phyloP scores from a whole-genome alignment of 2,113 vertebrate genomes.

The Bambusicola thoracicus region DNA sequence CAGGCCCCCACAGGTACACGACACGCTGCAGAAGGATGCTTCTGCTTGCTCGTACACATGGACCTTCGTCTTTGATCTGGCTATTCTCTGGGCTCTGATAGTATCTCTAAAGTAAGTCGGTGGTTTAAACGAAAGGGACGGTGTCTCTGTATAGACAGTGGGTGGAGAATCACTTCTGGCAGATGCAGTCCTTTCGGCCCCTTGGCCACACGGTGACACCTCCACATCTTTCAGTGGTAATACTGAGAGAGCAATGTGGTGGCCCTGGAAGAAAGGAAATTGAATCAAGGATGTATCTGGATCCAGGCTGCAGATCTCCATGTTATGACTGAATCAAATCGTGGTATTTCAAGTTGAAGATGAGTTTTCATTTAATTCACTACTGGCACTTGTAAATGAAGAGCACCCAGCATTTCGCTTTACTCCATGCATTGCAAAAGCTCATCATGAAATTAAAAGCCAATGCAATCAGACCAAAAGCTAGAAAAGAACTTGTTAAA shows the following conservation, averaged over 20 bases:
- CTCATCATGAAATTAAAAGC: background rate
- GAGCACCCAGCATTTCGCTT: background rate
- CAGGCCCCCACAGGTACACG: background rate
- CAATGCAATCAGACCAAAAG: slow-evolving; percentile 4
- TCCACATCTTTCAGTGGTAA: background rate
- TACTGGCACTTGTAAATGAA: background rate
- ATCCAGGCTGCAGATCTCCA: background rate
- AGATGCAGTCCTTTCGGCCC: background rate
- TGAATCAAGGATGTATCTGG: background rate
- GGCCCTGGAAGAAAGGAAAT: background rate
- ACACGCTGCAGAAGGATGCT: background rate
- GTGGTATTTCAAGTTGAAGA: background rate
- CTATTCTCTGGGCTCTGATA: slow-evolving; percentile 8
- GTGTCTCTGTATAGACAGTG: background rate
- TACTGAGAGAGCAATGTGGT: background rate
- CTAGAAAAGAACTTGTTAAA: background rate
- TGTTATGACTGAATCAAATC: background rate
- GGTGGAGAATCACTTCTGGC: background rate
- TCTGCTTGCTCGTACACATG: background rate
- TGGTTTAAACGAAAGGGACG: background rate
- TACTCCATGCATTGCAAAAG: background rate
- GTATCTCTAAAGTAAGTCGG: background rate
- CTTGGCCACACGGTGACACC: background rate
- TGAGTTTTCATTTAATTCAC: background rate
- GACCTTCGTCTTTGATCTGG: background rate